Evolutionary conservation across 2,888 invertebrate genomes (phyloP).

Genomic region (Poecilobothrus nobilitatus): DNA sequence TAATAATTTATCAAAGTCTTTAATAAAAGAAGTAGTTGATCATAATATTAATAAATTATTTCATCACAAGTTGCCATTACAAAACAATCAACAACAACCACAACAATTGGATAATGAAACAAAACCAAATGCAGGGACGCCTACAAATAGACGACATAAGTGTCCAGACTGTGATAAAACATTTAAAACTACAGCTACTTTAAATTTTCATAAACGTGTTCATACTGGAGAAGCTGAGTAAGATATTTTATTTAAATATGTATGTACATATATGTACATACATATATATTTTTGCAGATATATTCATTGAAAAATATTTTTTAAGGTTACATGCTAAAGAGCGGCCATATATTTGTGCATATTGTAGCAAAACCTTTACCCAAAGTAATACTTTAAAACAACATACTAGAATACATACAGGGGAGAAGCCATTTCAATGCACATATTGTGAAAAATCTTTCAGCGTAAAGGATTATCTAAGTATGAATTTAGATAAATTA

Average conservation of each 20-base stretch:
- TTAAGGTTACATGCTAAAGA: constrained; percentile 34
- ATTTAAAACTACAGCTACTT: constrained; percentile 40
- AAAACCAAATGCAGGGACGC: constrained; percentile 8
- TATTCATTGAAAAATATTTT: constrained; percentile 12
- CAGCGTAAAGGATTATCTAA: constrained; percentile 44
- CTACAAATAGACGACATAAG: constrained; percentile 33
- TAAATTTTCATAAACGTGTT: constrained; percentile 41
- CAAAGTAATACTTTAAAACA: constrained; percentile 44
- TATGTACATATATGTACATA: not conserved
- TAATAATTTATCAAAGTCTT: constrained; percentile 15
- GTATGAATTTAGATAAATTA: constrained; percentile 30
- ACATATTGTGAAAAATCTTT: constrained; percentile 37
- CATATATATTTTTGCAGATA: not conserved
- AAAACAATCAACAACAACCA: not conserved
- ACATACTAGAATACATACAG: constrained; percentile 44
- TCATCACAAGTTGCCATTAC: constrained; percentile 4
- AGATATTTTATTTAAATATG: not conserved
- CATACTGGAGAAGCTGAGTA: constrained; percentile 43
- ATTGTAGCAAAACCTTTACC: constrained; percentile 43
- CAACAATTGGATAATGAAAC: not conserved
- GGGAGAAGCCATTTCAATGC: constrained; percentile 24
- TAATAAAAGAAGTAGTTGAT: constrained; percentile 35
- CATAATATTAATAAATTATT: constrained; percentile 7
- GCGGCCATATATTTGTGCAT: constrained; percentile 43
- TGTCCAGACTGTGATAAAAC: constrained; percentile 42